Base-by-base conservation (phyloP, 2,113 vertebrate species). In the Hemibagrus wyckioides region DNA sequence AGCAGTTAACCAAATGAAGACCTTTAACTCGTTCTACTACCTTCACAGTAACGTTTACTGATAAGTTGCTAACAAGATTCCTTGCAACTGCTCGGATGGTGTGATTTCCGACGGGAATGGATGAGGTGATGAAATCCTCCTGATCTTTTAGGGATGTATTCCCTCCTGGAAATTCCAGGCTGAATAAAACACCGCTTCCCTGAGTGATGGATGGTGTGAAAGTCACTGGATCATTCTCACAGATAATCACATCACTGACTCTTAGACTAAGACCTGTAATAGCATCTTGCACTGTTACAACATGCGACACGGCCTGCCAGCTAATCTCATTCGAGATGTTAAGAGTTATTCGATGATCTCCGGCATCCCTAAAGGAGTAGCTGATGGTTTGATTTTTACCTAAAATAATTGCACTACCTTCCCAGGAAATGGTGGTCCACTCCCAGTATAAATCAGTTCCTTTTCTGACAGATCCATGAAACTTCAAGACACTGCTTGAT, bases 311-410 rank as follows among this genome's bases (percentile, higher is more conserved):
- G 6, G 71, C 85, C 83, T 94, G 90, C 92, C 94, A 96, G 65
- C 92, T 96, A 25, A 96, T 87, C 2, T 57, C 63, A 89, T 96
- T 96, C 79, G 95, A 96, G 36, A 93, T 92, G 59, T 94, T 95
- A 71, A 96, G 89, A 69, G 83, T 88, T n/a, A 96, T 85, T 19
- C 69, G 57, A 85, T 95, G 94, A 17, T 92, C 82, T 23, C 92
- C 94, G 39, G 86, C 90, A 54, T 86, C 71, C 4, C 25, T 21
- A 88, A 96, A 95, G 6, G 80, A 89, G 80, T 92, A 90, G 19
- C 2, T 89, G 76, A 95, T 80, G 0, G 90, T 90, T 54, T 90
- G 90, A 30, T 87, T 88, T 11, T 57, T 86, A 6, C 79, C 76
- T 59, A 89, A 90, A 0, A 89, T 87, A 67, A 67, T 0, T 8